phyloP scores from a whole-genome alignment of 2,797 vertebrate genomes.

The Mareca strepera region DNA sequence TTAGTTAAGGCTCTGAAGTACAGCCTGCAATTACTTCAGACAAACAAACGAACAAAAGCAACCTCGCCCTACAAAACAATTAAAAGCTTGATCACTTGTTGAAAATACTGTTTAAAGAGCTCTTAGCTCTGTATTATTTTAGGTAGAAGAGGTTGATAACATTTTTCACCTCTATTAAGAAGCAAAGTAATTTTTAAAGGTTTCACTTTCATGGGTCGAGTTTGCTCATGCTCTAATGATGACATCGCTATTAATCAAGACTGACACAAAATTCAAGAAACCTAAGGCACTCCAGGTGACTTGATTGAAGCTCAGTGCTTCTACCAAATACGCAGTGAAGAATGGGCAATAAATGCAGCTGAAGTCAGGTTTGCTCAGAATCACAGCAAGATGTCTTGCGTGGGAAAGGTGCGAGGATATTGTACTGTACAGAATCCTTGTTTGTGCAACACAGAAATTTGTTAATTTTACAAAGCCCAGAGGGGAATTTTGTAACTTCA shows the following conservation, averaged over 20 bases:
- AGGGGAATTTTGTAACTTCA: background rate
- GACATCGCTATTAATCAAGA: background rate
- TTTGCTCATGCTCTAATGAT: background rate
- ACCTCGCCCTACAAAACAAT: too few relatives aligned
- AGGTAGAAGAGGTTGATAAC: background rate
- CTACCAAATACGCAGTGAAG: background rate
- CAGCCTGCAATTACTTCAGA: background rate
- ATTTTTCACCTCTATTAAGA: background rate
- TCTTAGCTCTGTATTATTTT: background rate
- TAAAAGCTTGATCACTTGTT: background rate
- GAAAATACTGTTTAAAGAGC: background rate
- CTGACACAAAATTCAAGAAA: background rate
- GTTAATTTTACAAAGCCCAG: background rate
- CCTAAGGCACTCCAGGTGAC: background rate
- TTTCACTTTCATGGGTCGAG: background rate
- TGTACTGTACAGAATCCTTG: background rate
- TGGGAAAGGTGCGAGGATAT: accelerated
- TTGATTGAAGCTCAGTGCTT: background rate
- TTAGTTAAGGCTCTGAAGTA: background rate
- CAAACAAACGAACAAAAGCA: too few relatives aligned
- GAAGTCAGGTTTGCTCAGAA: background rate
- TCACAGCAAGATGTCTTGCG: background rate
- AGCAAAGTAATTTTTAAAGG: background rate
- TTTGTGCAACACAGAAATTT: background rate
- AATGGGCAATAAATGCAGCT: background rate